Evolutionary conservation across 1,140 invertebrate genomes (phyloP).

Genomic region (Caenorhabditis inopinata): DNA sequence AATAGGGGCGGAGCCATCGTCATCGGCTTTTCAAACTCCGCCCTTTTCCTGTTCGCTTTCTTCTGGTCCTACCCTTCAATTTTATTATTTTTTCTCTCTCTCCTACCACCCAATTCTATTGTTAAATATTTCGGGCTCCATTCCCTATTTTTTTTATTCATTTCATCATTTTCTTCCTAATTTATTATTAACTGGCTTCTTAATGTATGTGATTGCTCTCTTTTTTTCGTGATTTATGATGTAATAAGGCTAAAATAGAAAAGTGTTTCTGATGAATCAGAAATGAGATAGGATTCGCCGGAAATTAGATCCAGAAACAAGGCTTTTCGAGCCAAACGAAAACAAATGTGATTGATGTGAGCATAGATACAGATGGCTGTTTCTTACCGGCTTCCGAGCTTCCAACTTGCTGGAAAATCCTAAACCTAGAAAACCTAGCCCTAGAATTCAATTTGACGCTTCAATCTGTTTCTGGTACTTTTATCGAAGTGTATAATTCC

Average conservation of each 20-base stretch:
- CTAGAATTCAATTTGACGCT: neutral
- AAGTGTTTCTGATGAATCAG: conserved; percentile 12
- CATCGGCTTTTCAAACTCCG: neutral
- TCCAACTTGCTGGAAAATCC: too few relatives aligned
- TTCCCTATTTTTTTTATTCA: neutral
- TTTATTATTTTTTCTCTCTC: neutral
- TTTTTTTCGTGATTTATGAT: neutral
- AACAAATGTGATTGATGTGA: neutral
- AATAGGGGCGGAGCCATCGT: neutral
- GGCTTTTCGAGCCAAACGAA: neutral
- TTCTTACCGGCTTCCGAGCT: too few relatives aligned
- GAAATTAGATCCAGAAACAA: neutral
- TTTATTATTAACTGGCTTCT: too few relatives aligned
- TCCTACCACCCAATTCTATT: neutral
- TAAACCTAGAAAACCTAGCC: too few relatives aligned
- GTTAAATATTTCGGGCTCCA: too few relatives aligned
- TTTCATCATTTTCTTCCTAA: too few relatives aligned
- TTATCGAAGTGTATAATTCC: too few relatives aligned
- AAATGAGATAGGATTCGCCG: neutral
- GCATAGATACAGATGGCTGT: conserved; percentile 3
- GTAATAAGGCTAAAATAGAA: neutral
- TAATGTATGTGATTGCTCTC: too few relatives aligned
- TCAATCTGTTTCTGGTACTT: neutral
- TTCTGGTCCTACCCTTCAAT: neutral
- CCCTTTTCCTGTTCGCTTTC: neutral